phyloP scores from a whole-genome alignment of 2,113 vertebrate species.

The Rostratula benghalensis region DNA sequence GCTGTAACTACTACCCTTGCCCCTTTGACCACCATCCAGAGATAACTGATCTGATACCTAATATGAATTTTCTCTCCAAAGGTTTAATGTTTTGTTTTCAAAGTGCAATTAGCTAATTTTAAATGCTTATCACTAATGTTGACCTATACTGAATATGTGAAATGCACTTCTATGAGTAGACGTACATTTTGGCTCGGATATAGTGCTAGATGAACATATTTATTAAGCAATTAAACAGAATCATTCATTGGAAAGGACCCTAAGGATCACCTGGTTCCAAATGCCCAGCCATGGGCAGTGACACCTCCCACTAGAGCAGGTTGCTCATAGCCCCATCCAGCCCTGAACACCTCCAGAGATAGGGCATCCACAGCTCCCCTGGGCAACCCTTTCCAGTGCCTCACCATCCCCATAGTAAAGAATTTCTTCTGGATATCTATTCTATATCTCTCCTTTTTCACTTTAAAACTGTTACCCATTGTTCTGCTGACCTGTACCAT shows the following conservation, averaged over 20 bases:
- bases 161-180: not conserved
- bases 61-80: not conserved
- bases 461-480: not conserved
- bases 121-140: not conserved
- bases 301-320: not conserved
- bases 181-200: not conserved
- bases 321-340: not conserved
- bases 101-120: not conserved
- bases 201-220: not conserved
- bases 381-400: not conserved
- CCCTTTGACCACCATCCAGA: not conserved
- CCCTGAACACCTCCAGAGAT: not conserved
- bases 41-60: not conserved
- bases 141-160: not conserved
- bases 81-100: not conserved
- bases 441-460: not conserved
- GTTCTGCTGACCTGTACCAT: not conserved
- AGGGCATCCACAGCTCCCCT: not conserved
- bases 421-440: not conserved
- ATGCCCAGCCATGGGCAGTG: not conserved
- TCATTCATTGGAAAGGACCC: not conserved
- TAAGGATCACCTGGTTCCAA: not conserved
- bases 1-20: not conserved
- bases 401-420: not conserved
- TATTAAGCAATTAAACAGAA: not conserved